phyloP scores from a whole-genome alignment of 2,888 invertebrate genomes.

The Metallyticus violacea region DNA sequence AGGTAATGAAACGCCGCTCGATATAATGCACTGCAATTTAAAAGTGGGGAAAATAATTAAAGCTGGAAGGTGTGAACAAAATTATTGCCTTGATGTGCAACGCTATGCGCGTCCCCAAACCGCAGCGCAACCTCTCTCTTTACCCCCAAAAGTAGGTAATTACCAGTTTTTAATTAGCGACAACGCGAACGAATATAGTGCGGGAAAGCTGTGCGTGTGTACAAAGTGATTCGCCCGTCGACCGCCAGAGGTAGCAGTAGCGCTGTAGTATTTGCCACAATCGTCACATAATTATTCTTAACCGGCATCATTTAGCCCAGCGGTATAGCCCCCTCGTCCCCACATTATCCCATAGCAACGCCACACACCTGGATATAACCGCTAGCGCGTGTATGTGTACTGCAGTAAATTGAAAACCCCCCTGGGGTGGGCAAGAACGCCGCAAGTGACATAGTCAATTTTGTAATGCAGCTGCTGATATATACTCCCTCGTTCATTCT shows the following conservation, averaged over 20 bases:
- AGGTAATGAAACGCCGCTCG: background rate
- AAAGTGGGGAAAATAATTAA: background rate
- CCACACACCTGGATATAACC: background rate
- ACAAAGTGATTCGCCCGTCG: background rate
- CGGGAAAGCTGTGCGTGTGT: no score
- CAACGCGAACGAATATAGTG: no score
- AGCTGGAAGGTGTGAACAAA: background rate
- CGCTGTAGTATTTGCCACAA: no score
- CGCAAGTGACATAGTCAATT: background rate
- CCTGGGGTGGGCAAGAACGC: no score
- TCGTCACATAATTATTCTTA: background rate
- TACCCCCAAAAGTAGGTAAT: background rate
- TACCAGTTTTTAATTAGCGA: conserved; percentile 7
- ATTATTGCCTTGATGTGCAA: background rate
- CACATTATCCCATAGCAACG: no score
- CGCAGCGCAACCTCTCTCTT: background rate
- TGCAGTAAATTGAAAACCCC: background rate
- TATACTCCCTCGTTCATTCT: no score
- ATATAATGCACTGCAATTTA: background rate
- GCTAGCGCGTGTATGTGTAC: no score
- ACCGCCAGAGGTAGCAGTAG: no score
- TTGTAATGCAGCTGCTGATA: background rate
- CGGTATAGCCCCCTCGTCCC: no score
- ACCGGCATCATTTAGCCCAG: no score
- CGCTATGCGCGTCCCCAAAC: background rate